Evolutionary conservation across 1,140 invertebrate genomes (phyloP), one percentile per base, ranked within the genome.

Genomic region (Heliconius eleuchia): DNA sequence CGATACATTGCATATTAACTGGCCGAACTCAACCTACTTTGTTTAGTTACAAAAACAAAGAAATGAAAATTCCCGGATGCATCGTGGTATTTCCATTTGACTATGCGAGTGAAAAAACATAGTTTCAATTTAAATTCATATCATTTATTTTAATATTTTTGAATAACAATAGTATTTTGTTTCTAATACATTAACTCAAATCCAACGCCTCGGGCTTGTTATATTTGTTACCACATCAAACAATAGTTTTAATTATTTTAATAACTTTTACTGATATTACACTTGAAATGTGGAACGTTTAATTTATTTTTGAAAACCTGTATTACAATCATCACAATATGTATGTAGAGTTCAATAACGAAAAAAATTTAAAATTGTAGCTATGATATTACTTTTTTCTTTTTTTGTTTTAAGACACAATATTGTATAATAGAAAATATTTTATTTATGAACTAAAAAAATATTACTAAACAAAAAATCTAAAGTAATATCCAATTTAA

Each of bases 181-280:
- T 55, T 19, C 52, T 19, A 55, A n/a, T 8, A 42, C 9, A 42
- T 52, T 16, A 46, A 42, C 74, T 66, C 74, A 60, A 66, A 76
- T 66, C 34, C 8, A 57, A 11, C 2, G n/a, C 23, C 23, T 30
- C 23, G 1, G 73, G 50, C 55, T n/a, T 6, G 73, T 42, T 75
- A 75, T 23, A 70, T 71, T 42, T 76, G 57, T 76, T 76, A 76
- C 74, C n/a, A 37, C 74, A 76, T 76, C 39, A 19, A 39, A 70
- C 18, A 70, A 71, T 66, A 76, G 71, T 37, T 71, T 18, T 16
- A 30, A 39, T 46, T 7, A 76, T 50, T 76, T 71, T 70, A 76
- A 76, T 76, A 76, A 75, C 74, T 76, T 76, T 76, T 39, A 70
- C 74, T 50, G 16, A 70, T 70, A 76, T 76, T 76, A 46, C 74